These are phyloP conservation scores for Pterophyllum scalare DNA, from an alignment of 2,113 vertebrate species.

Conservation along the genomic window DNA sequence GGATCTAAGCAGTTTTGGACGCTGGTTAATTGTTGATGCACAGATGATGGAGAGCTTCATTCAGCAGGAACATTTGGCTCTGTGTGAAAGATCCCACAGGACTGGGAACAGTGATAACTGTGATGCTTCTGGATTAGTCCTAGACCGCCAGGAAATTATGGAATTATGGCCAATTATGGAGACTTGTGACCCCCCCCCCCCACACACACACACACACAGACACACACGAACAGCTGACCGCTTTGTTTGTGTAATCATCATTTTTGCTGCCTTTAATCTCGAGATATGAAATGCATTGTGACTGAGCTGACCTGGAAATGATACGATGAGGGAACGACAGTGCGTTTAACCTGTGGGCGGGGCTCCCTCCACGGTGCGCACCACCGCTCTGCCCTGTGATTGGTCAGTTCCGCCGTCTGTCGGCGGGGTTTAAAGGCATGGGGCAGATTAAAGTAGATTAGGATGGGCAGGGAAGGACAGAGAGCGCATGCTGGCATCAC, in stretches of 20 bases:
- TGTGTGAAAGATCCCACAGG: too few species aligned
- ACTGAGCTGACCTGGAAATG: conserved; percentile 20
- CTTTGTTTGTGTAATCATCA: neutral
- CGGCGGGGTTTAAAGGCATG: conserved; percentile 31
- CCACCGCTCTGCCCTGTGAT: conserved; percentile 21
- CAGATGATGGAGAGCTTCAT: too few species aligned
- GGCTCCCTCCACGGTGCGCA: neutral
- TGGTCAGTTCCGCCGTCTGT: conserved; percentile 43
- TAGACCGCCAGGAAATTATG: too few species aligned
- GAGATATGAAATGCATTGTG: neutral
- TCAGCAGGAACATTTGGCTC: too few species aligned
- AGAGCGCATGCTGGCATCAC: conserved; percentile 39
- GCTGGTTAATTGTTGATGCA: too few species aligned
- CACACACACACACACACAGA: too few species aligned
- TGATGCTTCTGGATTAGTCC: too few species aligned
- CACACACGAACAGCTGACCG: neutral
- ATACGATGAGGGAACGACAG: neutral
- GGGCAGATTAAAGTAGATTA: conserved; percentile 73
- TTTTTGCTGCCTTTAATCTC: conserved; percentile 11
- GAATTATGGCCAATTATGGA: too few species aligned
- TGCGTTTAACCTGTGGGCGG: neutral
- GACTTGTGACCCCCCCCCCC: too few species aligned
- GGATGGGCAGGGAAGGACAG: neutral
- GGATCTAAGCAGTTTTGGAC: too few species aligned
- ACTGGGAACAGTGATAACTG: too few species aligned